Evolutionary conservation across 2,888 invertebrate genomes (phyloP).

Genomic region (Leptinotarsa juncta): DNA sequence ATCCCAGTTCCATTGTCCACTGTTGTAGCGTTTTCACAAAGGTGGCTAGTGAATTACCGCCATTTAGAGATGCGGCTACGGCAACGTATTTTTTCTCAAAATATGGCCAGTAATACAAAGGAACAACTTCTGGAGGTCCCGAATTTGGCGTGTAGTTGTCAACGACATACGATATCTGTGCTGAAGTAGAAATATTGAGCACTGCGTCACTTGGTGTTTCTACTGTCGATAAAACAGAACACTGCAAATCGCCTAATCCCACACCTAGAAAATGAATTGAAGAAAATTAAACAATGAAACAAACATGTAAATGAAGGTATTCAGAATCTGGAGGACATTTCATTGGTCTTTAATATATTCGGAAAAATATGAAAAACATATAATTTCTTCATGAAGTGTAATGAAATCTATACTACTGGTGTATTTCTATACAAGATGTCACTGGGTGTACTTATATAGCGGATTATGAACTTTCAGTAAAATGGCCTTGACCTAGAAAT

Average conservation of each 20-base stretch:
- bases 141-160: constrained; percentile 67
- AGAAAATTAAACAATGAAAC: neutral
- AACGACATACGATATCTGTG: constrained; percentile 83
- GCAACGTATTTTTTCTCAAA: constrained; percentile 79
- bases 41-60: constrained; percentile 82
- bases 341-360: no score
- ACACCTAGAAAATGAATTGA: constrained; percentile 67
- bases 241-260: constrained; percentile 86
- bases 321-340: no score
- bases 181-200: constrained; percentile 88
- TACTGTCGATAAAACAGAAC: constrained; percentile 83
- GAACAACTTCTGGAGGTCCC: constrained; percentile 58
- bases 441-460: no score
- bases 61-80: constrained; percentile 89
- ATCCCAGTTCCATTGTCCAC: constrained; percentile 83
- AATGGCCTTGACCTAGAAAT: no score
- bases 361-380: no score
- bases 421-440: no score
- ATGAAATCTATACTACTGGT: no score
- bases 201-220: constrained; percentile 76
- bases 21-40: constrained; percentile 84
- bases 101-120: constrained; percentile 82
- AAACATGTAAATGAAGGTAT: no score
- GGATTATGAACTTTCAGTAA: no score
- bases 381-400: no score